Conservation (phyloP, 2,888 invertebrate species). For the Notocelia uddmanniana region DNA sequence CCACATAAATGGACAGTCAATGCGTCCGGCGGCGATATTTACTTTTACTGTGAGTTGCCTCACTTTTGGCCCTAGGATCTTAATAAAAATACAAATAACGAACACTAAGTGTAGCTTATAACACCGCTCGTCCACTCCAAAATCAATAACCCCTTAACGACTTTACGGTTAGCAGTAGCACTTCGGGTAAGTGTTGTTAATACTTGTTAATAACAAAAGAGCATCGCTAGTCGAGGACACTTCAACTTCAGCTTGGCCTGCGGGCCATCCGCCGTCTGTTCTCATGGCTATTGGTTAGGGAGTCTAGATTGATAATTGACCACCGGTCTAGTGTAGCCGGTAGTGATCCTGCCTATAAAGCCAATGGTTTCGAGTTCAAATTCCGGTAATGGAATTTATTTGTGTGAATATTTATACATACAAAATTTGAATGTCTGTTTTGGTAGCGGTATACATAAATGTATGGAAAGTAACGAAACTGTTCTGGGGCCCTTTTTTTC, state of each 20-base stretch:
- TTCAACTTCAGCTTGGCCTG: slow-evolving; percentile 17
- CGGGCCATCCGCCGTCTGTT: neutral
- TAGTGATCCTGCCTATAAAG: neutral
- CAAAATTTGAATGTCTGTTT: too few species aligned
- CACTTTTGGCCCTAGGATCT: too few species aligned
- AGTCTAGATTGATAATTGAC: neutral
- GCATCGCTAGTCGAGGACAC: slow-evolving; percentile 23
- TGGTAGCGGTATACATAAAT: too few species aligned
- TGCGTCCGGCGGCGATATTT: too few species aligned
- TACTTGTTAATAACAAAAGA: slow-evolving; percentile 36
- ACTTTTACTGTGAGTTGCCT: too few species aligned
- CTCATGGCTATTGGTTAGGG: neutral
- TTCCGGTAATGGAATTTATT: neutral
- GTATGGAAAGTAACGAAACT: too few species aligned
- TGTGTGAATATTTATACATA: neutral
- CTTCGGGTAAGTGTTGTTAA: slow-evolving; percentile 21
- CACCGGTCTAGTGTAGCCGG: neutral
- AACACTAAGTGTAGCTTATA: slow-evolving; percentile 5
- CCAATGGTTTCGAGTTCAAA: neutral
- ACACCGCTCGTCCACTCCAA: slow-evolving; percentile 5
- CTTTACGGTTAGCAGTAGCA: slow-evolving; percentile 12
- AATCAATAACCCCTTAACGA: slow-evolving; percentile 25
- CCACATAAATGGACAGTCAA: too few species aligned
- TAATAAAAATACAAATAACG: neutral
- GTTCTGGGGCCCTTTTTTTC: too few species aligned